These are phyloP conservation scores for Scelioninae gen. 1 DNA, from an alignment of 2,888 invertebrate species.

Conservation along the genomic window DNA sequence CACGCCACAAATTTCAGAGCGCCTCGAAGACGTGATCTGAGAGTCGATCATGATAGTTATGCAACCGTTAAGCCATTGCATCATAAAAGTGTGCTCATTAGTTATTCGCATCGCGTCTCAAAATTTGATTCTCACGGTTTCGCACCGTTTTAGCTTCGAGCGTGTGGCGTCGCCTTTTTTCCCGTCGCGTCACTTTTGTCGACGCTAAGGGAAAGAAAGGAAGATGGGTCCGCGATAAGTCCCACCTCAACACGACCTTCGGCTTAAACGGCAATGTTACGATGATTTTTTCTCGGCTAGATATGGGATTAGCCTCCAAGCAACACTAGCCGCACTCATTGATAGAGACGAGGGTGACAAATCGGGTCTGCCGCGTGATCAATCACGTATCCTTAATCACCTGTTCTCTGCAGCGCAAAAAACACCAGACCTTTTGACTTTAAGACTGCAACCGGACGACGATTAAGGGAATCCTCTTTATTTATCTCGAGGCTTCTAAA, in stretches of 20 bases:
- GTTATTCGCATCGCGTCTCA: constrained; percentile 60
- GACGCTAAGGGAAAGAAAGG: constrained; percentile 48
- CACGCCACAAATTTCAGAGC: constrained; percentile 50
- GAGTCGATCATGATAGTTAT: constrained; percentile 50
- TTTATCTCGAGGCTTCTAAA: constrained; percentile 35
- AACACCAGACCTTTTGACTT: constrained; percentile 36
- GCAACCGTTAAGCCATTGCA: constrained; percentile 55
- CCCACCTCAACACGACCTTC: constrained; percentile 58
- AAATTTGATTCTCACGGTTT: constrained; percentile 71
- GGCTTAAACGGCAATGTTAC: constrained; percentile 63
- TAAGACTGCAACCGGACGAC: constrained; percentile 47
- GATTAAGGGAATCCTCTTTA: constrained; percentile 59
- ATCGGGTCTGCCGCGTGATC: constrained; percentile 61
- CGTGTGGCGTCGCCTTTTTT: constrained; percentile 36
- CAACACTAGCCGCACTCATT: constrained; percentile 39
- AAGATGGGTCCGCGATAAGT: constrained; percentile 58
- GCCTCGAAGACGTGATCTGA: constrained; percentile 47
- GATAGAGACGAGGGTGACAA: constrained; percentile 66
- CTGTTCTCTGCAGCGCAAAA: constrained; percentile 25
- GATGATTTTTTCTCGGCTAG: constrained; percentile 53
- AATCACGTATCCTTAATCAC: constrained; percentile 64
- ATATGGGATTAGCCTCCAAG: constrained; percentile 64
- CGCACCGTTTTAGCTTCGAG: constrained; percentile 53
- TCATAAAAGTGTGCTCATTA: constrained; percentile 56
- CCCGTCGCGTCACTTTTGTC: constrained; percentile 43